Conservation (phyloP, 2,888 invertebrate genomes). For the Ophraella communa region DNA sequence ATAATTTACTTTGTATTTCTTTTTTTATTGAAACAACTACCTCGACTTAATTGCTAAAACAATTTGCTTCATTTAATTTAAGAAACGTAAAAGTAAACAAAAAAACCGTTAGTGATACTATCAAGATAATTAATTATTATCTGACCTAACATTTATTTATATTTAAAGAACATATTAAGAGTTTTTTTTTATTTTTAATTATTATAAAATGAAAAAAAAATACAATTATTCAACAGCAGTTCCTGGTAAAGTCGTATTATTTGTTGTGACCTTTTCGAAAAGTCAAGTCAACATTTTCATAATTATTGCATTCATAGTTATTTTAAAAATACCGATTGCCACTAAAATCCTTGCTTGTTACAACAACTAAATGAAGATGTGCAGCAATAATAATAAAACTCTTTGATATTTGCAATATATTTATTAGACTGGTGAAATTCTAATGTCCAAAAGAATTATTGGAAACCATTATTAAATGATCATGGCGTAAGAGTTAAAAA, state of each 20-base stretch:
- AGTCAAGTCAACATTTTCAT: conserved; percentile 34
- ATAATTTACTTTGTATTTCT: too few species aligned
- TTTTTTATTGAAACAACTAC: too few species aligned
- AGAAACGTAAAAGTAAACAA: too few species aligned
- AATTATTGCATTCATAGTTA: conserved; percentile 28
- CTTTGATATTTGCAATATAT: not conserved
- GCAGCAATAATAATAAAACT: conserved; percentile 9
- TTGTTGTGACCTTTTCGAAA: conserved; percentile 35
- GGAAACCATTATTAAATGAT: not conserved
- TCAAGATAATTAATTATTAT: not conserved
- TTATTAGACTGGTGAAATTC: conserved; percentile 1
- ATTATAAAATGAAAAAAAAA: too few species aligned
- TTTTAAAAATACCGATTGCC: conserved; percentile 27
- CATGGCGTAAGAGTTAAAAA: too few species aligned
- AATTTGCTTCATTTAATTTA: too few species aligned
- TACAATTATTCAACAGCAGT: conserved; percentile 18
- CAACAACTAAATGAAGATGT: conserved; percentile 21
- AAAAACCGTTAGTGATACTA: too few species aligned
- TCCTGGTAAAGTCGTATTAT: conserved; percentile 30
- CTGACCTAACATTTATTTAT: not conserved
- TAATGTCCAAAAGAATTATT: not conserved
- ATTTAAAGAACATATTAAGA: not conserved
- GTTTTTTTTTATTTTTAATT: not conserved
- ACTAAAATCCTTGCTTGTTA: conserved; percentile 20
- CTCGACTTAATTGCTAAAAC: too few species aligned